phyloP scores from a whole-genome alignment of 2,888 invertebrate species.

The Apamea monoglypha region DNA sequence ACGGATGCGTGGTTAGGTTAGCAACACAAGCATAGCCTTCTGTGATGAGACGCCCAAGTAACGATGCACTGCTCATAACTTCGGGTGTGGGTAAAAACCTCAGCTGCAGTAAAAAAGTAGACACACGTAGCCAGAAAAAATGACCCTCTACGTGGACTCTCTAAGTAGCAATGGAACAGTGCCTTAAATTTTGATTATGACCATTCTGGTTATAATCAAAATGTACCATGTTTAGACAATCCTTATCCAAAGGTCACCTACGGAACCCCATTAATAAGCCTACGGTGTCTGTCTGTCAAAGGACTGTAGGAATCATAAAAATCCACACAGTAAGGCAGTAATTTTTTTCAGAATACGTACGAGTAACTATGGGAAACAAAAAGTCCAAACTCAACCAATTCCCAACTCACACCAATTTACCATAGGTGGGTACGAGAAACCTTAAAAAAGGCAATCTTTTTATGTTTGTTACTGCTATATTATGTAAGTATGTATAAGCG shows the following conservation, averaged over 20 bases:
- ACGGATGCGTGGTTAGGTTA: background rate
- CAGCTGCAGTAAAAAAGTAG: background rate
- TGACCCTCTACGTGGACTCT: background rate
- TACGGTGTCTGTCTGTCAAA: background rate
- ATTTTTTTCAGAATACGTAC: background rate
- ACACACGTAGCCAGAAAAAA: background rate
- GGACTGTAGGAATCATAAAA: background rate
- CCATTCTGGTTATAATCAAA: background rate
- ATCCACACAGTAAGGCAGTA: background rate
- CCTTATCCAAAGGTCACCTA: background rate
- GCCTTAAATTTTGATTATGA: constrained; percentile 1
- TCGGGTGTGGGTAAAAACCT: background rate
- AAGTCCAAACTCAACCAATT: background rate
- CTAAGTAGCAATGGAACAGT: constrained; percentile 1
- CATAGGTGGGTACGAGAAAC: background rate
- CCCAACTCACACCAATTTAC: too few species aligned
- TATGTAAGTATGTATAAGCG: background rate
- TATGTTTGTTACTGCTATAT: background rate
- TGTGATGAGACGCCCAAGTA: background rate
- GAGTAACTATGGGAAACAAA: background rate
- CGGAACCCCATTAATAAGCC: background rate
- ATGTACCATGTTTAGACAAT: background rate
- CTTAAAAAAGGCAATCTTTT: background rate
- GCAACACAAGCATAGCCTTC: background rate
- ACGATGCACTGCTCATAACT: background rate